These are phyloP conservation scores for Dolomedes plantarius DNA, from an alignment of 2,888 invertebrate genomes.

Conservation along the genomic window DNA sequence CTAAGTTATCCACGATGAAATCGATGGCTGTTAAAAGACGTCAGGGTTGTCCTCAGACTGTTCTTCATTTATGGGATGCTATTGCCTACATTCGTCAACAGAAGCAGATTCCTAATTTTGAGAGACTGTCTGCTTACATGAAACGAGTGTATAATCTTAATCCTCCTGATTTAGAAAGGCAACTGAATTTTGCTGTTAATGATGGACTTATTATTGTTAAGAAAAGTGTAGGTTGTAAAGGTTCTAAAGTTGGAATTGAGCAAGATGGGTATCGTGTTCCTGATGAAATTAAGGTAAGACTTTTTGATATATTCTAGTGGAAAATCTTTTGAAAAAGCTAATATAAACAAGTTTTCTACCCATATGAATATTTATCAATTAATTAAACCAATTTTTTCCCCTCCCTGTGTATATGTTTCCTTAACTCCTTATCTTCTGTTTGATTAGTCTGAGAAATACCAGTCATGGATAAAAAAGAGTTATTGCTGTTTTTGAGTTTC, in stretches of 20 bases:
- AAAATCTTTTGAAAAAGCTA: background rate
- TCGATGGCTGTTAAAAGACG: slow-evolving; percentile 57
- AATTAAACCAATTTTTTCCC: no score
- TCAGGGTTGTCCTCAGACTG: slow-evolving; percentile 72
- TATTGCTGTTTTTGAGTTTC: no score
- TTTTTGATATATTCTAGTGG: no score
- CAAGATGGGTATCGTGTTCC: slow-evolving; percentile 81
- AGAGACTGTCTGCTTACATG: slow-evolving; percentile 80
- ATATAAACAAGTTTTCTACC: no score
- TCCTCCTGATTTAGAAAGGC: slow-evolving; percentile 75
- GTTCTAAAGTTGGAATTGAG: slow-evolving; percentile 80
- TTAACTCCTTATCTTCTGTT: no score
- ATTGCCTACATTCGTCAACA: slow-evolving; percentile 80
- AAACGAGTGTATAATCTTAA: slow-evolving; percentile 79
- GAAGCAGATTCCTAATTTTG: slow-evolving; percentile 80
- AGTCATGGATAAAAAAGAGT: no score
- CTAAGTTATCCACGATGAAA: slow-evolving; percentile 15
- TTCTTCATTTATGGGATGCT: slow-evolving; percentile 80
- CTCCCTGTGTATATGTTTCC: no score
- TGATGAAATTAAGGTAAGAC: slow-evolving; percentile 75
- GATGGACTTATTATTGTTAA: slow-evolving; percentile 80
- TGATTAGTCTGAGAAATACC: no score
- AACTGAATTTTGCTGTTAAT: slow-evolving; percentile 76
- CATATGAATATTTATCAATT: no score
- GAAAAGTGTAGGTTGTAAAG: slow-evolving; percentile 78